phyloP scores from a whole-genome alignment of 1,140 invertebrate genomes.

The Ruditapes philippinarum region DNA sequence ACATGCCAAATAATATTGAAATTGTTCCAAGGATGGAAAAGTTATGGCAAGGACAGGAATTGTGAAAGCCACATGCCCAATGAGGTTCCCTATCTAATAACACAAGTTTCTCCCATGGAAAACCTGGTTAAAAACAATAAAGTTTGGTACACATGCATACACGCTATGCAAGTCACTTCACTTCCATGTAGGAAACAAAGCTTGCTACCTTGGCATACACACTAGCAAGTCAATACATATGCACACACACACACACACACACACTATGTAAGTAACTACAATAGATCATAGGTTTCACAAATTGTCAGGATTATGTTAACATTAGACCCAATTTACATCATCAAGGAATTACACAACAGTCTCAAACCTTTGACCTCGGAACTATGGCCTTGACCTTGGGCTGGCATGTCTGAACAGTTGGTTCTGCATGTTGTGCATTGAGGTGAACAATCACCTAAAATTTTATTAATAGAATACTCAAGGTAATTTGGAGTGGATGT shows the following conservation, averaged over 20 bases:
- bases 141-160: too few relatives aligned
- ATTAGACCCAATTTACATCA: constrained; percentile 38
- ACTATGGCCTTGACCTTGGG: constrained; percentile 30
- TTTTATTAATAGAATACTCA: not conserved
- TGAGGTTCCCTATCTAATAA: too few relatives aligned
- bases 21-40: constrained; percentile 18
- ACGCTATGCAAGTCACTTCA: too few relatives aligned
- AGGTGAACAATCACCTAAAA: constrained; percentile 24
- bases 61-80: too few relatives aligned
- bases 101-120: too few relatives aligned
- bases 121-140: too few relatives aligned
- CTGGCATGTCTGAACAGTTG: constrained; percentile 21
- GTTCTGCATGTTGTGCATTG: constrained; percentile 28
- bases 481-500: constrained; percentile 23
- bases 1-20: constrained; percentile 31
- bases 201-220: too few relatives aligned
- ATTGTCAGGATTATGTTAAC: not conserved
- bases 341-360: constrained; percentile 27
- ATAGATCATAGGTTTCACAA: constrained; percentile 20
- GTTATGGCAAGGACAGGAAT: too few relatives aligned
- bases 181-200: too few relatives aligned
- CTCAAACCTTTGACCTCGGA: constrained; percentile 31
- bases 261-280: too few relatives aligned
- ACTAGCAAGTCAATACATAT: constrained; percentile 49
- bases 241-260: constrained; percentile 36